Evolutionary conservation across 2,797 vertebrate species (phyloP).

Genomic region (Nannoperca australis): DNA sequence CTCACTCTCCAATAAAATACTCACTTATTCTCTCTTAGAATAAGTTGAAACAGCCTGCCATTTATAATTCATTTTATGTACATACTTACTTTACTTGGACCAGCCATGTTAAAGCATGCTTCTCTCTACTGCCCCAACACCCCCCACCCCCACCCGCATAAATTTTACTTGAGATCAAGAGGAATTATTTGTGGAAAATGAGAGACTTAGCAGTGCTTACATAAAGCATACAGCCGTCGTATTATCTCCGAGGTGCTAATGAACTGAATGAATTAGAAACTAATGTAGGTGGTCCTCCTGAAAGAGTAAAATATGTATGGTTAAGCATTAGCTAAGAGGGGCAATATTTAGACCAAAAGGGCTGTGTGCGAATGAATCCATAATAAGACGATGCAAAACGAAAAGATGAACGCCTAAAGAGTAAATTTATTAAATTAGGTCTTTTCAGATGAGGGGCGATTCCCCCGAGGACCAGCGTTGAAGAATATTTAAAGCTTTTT

Average conservation of each 20-base stretch:
- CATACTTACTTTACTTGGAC: slow-evolving; percentile 81
- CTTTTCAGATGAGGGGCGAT: slow-evolving; percentile 79
- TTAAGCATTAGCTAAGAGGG: slow-evolving; percentile 85
- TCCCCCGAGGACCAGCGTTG: slow-evolving; percentile 76
- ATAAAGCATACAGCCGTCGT: slow-evolving; percentile 79
- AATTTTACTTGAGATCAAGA: slow-evolving; percentile 84
- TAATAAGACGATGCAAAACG: slow-evolving; percentile 85
- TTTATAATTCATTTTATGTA: slow-evolving; percentile 84
- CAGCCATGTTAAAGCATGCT: slow-evolving; percentile 75
- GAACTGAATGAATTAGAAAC: slow-evolving; percentile 77
- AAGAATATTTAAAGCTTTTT: slow-evolving; percentile 86
- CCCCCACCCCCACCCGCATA: slow-evolving; percentile 66
- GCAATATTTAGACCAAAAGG: slow-evolving; percentile 83
- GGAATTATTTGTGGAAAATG: slow-evolving; percentile 88
- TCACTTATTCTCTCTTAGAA: slow-evolving; percentile 52
- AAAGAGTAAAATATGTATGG: slow-evolving; percentile 83
- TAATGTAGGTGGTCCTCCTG: slow-evolving; percentile 85
- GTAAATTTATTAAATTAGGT: slow-evolving; percentile 90
- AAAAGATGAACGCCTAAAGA: slow-evolving; percentile 85
- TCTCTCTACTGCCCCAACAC: slow-evolving; percentile 46
- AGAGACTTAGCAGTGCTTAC: slow-evolving; percentile 84
- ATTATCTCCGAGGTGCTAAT: slow-evolving; percentile 86
- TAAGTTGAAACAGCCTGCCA: slow-evolving; percentile 64
- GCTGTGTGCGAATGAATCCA: slow-evolving; percentile 78
- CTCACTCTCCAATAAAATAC: slow-evolving; percentile 42